These are phyloP conservation scores for Oryctolagus cuniculus DNA, from an alignment of 2,113 vertebrate species.

Conservation along the genomic window DNA sequence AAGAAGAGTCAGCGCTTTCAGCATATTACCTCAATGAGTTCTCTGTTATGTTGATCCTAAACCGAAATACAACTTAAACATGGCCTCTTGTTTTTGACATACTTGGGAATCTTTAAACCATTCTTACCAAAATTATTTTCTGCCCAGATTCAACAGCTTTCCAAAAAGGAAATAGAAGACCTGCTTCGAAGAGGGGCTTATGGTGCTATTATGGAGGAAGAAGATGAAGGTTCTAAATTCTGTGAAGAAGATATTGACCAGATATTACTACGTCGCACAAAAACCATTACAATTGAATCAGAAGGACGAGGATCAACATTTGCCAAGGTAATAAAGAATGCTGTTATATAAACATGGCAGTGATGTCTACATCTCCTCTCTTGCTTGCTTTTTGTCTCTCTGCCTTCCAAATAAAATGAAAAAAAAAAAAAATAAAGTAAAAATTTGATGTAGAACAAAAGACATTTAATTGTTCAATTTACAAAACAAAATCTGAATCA, in stretches of 20 bases:
- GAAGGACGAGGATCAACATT: slow-evolving; percentile 98
- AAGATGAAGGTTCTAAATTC: slow-evolving; percentile 99
- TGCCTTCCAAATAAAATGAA: too few relatives aligned
- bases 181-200: slow-evolving; percentile 97
- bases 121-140: slow-evolving; percentile 42
- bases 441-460: neutral
- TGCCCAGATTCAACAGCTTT: slow-evolving; percentile 94
- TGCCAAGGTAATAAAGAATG: slow-evolving; percentile 93
- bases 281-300: slow-evolving; percentile 99
- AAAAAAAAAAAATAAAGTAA: neutral
- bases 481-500: neutral
- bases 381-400: too few relatives aligned
- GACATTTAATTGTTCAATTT: neutral
- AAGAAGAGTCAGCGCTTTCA: neutral
- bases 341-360: neutral
- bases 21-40: neutral
- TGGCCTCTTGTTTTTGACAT: slow-evolving; percentile 26
- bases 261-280: slow-evolving; percentile 97
- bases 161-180: slow-evolving; percentile 99
- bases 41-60: neutral
- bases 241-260: slow-evolving; percentile 99
- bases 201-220: slow-evolving; percentile 99
- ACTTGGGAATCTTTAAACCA: neutral
- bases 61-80: neutral
- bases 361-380: neutral